Percentiles rank a stretch among this genome's conserved stretches.
These are phyloP conservation scores for Phortica okadai DNA, from an alignment of 2,888 invertebrate species.

Conservation along the genomic window DNA sequence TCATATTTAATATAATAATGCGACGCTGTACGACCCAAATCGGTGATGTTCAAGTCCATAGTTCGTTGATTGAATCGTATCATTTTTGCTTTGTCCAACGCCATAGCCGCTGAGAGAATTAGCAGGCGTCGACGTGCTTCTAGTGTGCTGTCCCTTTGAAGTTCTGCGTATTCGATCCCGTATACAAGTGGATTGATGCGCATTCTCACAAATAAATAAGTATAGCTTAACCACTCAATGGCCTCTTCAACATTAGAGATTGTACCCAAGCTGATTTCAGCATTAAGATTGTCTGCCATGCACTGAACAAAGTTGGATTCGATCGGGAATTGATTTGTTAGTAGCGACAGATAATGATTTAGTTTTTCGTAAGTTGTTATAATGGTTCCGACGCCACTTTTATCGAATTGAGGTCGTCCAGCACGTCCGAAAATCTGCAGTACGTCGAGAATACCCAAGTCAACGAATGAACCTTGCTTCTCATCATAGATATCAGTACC, in stretches of 20 bases:
- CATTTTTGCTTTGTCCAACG: constrained; percentile 95
- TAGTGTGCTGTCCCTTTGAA: constrained; percentile 87
- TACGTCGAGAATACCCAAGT: constrained; percentile 97
- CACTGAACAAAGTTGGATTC: constrained; percentile 97
- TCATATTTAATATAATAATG: constrained; percentile 98
- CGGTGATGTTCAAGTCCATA: constrained; percentile 87
- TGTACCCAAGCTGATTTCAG: constrained; percentile 97
- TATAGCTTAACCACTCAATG: constrained; percentile 98
- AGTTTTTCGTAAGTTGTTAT: constrained; percentile 95
- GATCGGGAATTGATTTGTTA: constrained; percentile 98
- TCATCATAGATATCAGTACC: constrained; percentile 97
- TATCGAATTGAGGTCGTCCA: constrained; percentile 98
- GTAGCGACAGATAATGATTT: constrained; percentile 92
- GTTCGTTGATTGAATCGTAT: constrained; percentile 91
- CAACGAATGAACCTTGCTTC: constrained; percentile 94
- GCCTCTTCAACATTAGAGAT: constrained; percentile 97
- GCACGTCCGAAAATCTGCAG: constrained; percentile 99
- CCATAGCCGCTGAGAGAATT: constrained; percentile 87
- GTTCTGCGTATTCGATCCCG: constrained; percentile 80
- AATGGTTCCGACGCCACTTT: constrained; percentile 94
- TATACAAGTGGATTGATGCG: constrained; percentile 90
- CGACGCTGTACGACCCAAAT: constrained; percentile 96
- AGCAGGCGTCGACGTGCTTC: constrained; percentile 86
- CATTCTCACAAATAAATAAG: constrained; percentile 96
- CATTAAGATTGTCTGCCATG: constrained; percentile 97